Conservation (phyloP, 2,113 vertebrate genomes). For the Desmodus rotundus region DNA sequence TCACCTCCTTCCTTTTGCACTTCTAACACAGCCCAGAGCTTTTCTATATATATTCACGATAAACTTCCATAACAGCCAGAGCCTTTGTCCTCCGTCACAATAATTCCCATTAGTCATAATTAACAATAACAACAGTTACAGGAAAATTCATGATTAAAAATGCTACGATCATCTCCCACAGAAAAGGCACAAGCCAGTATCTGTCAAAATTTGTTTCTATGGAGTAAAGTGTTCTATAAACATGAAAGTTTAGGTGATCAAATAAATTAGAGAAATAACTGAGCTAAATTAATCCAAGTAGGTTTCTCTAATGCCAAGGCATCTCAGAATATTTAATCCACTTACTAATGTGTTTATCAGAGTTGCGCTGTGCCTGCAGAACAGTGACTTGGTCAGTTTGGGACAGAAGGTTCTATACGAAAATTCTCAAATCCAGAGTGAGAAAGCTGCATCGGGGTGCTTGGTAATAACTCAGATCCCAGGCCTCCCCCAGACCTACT, state of each 20-base stretch:
- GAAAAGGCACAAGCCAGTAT: background rate
- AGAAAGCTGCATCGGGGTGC: background rate
- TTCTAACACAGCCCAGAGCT: background rate
- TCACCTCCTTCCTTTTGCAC: background rate
- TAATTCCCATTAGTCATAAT: background rate
- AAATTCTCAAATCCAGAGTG: background rate
- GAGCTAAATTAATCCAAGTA: constrained; percentile 17
- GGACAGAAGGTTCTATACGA: background rate
- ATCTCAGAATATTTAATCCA: background rate
- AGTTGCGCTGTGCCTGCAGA: background rate
- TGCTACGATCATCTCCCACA: background rate
- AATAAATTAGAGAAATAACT: background rate
- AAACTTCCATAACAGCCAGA: background rate
- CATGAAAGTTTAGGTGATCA: background rate
- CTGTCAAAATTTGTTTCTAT: background rate
- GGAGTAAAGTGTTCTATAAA: background rate
- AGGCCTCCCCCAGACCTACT: background rate
- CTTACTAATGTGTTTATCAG: background rate
- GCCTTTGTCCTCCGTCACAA: background rate
- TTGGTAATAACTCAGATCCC: background rate
- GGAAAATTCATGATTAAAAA: background rate
- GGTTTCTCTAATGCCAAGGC: background rate
- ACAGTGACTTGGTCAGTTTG: background rate
- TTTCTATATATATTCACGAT: background rate
- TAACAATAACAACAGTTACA: background rate